These are phyloP conservation scores for Polyodon spathula DNA, from an alignment of 2,113 vertebrate genomes.

Conservation along the genomic window DNA sequence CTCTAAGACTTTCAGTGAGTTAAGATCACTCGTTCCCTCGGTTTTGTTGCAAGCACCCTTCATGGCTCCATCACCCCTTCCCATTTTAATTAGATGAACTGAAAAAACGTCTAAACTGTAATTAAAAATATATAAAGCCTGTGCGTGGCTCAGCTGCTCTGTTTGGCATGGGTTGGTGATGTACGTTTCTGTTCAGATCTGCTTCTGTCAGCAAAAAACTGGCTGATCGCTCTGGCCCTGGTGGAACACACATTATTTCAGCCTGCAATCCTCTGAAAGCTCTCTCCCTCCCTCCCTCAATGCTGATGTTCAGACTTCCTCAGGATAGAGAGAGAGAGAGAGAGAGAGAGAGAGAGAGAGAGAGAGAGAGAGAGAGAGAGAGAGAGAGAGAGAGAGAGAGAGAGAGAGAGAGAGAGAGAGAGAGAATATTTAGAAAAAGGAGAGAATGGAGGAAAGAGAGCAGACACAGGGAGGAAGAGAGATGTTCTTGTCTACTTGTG, in stretches of 20 bases:
- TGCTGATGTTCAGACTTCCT: background rate
- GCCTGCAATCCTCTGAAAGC: background rate
- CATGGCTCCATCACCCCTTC: background rate
- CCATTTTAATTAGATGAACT: background rate
- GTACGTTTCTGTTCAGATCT: background rate
- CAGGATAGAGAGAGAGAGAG: conserved; percentile 12
- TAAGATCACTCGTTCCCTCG: too few species aligned
- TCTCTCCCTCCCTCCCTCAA: background rate
- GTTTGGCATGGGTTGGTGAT: background rate
- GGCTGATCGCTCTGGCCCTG: background rate
- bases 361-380: background rate
- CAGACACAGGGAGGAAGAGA: too few species aligned
- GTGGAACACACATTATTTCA: background rate
- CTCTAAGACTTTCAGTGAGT: too few species aligned
- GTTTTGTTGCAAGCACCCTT: background rate
- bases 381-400: background rate
- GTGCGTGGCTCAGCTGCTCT: background rate
- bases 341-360: background rate
- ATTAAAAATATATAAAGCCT: background rate
- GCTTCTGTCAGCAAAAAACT: background rate
- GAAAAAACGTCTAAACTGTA: background rate
- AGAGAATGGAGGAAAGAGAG: too few species aligned
- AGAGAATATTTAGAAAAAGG: too few species aligned
- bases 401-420: too few species aligned
- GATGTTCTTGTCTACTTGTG: too few species aligned